These are phyloP conservation scores for Brachionus sp. DNA, from an alignment of 1,140 invertebrate genomes.

Conservation along the genomic window DNA sequence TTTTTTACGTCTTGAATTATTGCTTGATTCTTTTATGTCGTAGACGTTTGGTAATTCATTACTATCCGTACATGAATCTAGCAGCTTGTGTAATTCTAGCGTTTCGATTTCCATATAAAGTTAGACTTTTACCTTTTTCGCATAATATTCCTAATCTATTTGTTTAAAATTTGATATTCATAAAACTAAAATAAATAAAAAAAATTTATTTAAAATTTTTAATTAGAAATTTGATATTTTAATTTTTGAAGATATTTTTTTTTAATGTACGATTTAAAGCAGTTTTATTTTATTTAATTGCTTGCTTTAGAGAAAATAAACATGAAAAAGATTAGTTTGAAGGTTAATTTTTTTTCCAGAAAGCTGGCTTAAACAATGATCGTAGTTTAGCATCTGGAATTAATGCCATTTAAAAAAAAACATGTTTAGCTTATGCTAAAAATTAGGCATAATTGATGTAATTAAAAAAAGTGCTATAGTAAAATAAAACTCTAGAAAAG, in stretches of 20 bases:
- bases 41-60: not conserved
- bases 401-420: not conserved
- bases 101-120: slow-evolving; percentile 9
- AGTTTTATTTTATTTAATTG: not conserved
- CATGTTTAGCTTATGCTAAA: not conserved
- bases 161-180: not conserved
- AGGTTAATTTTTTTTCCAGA: not conserved
- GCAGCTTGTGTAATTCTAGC: not conserved
- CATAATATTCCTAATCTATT: not conserved
- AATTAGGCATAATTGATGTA: not conserved
- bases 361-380: not conserved
- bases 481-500: not conserved
- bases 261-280: not conserved
- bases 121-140: slow-evolving; percentile 1
- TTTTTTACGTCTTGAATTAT: not conserved
- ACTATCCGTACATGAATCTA: not conserved
- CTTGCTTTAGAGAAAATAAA: not conserved
- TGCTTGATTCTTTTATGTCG: not conserved
- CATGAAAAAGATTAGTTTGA: not conserved
- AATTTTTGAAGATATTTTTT: not conserved
- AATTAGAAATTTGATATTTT: slow-evolving; percentile 6
- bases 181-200: not conserved
- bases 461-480: not conserved
- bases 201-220: not conserved
- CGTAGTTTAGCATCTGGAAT: not conserved